Conservation (phyloP, 2,113 vertebrate species). For the Alosa alosa region DNA sequence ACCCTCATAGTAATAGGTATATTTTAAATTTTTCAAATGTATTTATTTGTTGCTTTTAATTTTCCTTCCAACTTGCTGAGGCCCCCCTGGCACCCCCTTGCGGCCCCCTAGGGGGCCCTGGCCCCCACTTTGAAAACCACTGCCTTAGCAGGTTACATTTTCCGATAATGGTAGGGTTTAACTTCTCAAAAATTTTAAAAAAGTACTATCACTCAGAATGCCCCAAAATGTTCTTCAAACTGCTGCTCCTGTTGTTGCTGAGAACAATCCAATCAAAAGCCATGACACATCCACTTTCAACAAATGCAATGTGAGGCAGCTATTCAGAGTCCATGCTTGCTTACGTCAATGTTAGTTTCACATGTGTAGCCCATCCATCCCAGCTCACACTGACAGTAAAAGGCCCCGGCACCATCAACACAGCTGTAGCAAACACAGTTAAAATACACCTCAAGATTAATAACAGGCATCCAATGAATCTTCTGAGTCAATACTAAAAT, state of each 20-base stretch:
- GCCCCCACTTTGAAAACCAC: no score
- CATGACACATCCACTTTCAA: background rate
- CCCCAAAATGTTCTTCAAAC: no score
- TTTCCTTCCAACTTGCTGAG: no score
- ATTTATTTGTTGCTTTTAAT: no score
- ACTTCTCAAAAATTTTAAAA: no score
- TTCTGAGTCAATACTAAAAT: background rate
- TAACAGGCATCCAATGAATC: background rate
- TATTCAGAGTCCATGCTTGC: slow-evolving; percentile 41
- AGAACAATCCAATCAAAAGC: background rate
- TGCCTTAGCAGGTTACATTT: no score
- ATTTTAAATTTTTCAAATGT: no score
- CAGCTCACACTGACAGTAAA: slow-evolving; percentile 70
- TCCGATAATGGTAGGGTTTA: no score
- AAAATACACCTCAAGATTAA: slow-evolving; percentile 26
- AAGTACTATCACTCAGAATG: background rate
- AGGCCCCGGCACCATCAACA: slow-evolving; percentile 67
- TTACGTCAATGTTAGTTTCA: slow-evolving; percentile 78
- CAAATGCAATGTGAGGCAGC: background rate
- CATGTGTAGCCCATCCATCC: slow-evolving; percentile 76
- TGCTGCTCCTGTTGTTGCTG: background rate
- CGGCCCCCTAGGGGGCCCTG: no score
- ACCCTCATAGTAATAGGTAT: no score
- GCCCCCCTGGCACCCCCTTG: no score
- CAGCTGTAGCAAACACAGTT: slow-evolving; percentile 69